phyloP scores from a whole-genome alignment of 2,797 vertebrate genomes.

The Protosalanx chinensis region DNA sequence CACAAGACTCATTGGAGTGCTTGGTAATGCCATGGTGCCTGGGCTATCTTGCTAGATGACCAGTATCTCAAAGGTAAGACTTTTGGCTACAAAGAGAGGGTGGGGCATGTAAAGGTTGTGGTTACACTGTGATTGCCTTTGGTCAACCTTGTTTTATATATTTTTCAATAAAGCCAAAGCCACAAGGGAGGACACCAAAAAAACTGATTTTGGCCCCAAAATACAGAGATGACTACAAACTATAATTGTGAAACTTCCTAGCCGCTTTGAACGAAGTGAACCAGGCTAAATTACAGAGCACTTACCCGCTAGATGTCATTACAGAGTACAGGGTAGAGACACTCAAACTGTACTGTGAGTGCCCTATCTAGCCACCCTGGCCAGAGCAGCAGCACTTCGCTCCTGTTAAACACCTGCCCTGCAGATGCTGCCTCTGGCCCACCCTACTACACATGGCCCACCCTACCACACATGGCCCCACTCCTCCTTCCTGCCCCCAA shows the following conservation, averaged over 20 bases:
- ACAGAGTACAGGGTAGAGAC: constrained; percentile 51
- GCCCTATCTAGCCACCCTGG: not conserved
- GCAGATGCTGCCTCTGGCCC: not conserved
- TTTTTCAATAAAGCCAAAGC: constrained; percentile 33
- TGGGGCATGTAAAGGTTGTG: not conserved
- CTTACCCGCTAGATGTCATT: constrained; percentile 60
- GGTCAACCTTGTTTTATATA: not conserved
- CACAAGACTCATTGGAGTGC: not conserved
- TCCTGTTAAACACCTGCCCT: not conserved
- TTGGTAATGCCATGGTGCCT: not conserved
- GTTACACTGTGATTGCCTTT: not conserved
- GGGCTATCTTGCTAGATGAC: too few relatives aligned
- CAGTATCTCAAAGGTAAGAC: not conserved
- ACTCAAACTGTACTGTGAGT: not conserved
- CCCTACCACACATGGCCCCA: too few relatives aligned
- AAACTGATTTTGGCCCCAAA: constrained; percentile 50
- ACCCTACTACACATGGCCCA: not conserved
- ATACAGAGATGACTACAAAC: constrained; percentile 58
- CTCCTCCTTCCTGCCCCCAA: not conserved
- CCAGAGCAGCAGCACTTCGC: constrained; percentile 29
- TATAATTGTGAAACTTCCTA: constrained; percentile 68
- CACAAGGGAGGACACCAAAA: constrained; percentile 37
- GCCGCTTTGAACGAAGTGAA: constrained; percentile 57
- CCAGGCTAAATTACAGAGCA: constrained; percentile 73
- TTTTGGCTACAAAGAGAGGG: not conserved